Conservation (phyloP, 2,888 invertebrate species). For the Chalcosyrphus nemorum region DNA sequence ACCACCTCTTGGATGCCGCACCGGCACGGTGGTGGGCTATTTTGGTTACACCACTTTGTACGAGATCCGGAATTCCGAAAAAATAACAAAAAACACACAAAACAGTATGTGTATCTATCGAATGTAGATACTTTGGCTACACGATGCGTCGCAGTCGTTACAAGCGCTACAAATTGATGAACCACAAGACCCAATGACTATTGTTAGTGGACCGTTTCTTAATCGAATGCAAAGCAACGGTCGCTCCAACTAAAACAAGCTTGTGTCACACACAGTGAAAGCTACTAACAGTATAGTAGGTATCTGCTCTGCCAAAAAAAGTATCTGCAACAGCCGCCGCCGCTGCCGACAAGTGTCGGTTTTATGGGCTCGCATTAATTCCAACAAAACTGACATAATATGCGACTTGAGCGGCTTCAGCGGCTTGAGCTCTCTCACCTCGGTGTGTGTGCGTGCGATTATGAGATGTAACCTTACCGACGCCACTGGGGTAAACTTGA, state of each 20-base stretch:
- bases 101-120: not conserved
- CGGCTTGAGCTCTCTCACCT: too few species aligned
- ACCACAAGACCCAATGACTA: slow-evolving; percentile 25
- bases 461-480: slow-evolving; percentile 36
- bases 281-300: not conserved
- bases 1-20: slow-evolving; percentile 23
- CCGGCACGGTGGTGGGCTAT: slow-evolving; percentile 21
- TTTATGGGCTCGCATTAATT: slow-evolving; percentile 35
- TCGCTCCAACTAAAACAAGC: not conserved
- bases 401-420: too few species aligned
- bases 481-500: slow-evolving; percentile 34
- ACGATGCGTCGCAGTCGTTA: not conserved
- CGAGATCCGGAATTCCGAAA: slow-evolving; percentile 44
- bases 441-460: slow-evolving; percentile 8
- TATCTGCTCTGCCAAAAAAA: slow-evolving; percentile 20
- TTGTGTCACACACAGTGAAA: slow-evolving; percentile 34
- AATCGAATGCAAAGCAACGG: slow-evolving; percentile 44
- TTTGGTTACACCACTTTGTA: slow-evolving; percentile 56
- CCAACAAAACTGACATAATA: slow-evolving; percentile 43
- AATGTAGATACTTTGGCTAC: not conserved
- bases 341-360: not conserved
- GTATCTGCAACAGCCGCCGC: slow-evolving; percentile 24
- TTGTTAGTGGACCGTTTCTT: slow-evolving; percentile 58
- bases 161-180: slow-evolving; percentile 29
- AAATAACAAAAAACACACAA: slow-evolving; percentile 14